Percentiles rank a stretch among this genome's conserved stretches.
Evolutionary conservation across 2,113 vertebrate genomes (phyloP).

Genomic region (Lutjanus erythropterus): DNA sequence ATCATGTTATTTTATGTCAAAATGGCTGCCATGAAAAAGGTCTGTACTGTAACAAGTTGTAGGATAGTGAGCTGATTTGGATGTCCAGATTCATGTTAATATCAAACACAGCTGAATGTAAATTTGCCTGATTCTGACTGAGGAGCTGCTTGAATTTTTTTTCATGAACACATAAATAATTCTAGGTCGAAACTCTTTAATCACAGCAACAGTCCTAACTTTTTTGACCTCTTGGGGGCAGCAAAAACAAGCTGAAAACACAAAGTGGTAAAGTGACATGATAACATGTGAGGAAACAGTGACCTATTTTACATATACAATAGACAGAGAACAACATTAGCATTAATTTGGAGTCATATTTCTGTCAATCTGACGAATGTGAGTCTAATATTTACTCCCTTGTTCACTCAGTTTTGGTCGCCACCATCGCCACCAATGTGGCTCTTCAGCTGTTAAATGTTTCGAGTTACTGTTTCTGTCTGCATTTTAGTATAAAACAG

Average conservation of each 20-base stretch:
- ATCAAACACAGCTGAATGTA: neutral
- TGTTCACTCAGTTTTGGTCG: neutral
- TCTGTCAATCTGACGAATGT: neutral
- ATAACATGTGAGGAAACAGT: neutral
- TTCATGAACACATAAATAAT: neutral
- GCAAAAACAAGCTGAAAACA: neutral
- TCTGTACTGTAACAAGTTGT: neutral
- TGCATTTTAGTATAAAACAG: neutral
- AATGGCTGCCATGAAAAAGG: too few relatives aligned
- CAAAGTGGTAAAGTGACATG: neutral
- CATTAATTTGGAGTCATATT: neutral
- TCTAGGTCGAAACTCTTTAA: neutral
- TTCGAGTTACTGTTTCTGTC: neutral
- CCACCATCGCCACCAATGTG: neutral
- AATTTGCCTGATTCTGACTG: slow-evolving; percentile 5
- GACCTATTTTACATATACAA: neutral
- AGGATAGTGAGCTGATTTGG: neutral
- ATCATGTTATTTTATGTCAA: too few relatives aligned
- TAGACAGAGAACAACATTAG: neutral
- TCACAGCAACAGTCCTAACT: neutral
- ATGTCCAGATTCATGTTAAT: neutral
- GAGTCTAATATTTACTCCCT: neutral
- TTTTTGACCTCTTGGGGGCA: neutral
- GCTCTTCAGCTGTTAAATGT: slow-evolving; percentile 4
- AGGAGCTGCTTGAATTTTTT: neutral